Percentiles rank a stretch among this genome's conserved stretches.
These are phyloP conservation scores for Elmis aenea DNA, from an alignment of 2,888 invertebrate genomes.

Conservation along the genomic window DNA sequence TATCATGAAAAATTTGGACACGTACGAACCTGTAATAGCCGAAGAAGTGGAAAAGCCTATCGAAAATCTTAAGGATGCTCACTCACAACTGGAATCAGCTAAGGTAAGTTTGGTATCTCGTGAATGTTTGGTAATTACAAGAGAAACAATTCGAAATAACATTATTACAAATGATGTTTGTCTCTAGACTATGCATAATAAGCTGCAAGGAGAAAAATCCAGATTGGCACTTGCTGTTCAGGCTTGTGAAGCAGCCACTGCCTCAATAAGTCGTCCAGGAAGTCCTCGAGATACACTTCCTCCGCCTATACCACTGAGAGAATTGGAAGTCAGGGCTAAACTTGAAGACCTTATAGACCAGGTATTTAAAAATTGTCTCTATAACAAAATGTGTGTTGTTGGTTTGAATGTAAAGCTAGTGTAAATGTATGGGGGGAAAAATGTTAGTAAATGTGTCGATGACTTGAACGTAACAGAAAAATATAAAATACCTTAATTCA, in stretches of 20 bases:
- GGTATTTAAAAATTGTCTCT: too few relatives aligned
- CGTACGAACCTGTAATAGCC: constrained; percentile 70
- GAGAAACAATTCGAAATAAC: background rate
- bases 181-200: constrained; percentile 65
- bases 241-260: constrained; percentile 89
- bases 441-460: too few relatives aligned
- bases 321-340: constrained; percentile 76
- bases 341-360: constrained; percentile 91
- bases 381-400: too few relatives aligned
- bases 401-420: too few relatives aligned
- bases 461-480: too few relatives aligned
- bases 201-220: constrained; percentile 83
- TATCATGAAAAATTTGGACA: constrained; percentile 75
- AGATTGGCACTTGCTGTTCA: constrained; percentile 82
- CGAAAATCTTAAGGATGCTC: constrained; percentile 68
- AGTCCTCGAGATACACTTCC: constrained; percentile 84
- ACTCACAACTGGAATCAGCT: constrained; percentile 67
- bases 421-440: too few relatives aligned
- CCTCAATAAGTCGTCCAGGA: constrained; percentile 84
- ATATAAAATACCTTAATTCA: too few relatives aligned
- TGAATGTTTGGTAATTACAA: background rate
- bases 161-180: constrained; percentile 4
- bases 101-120: constrained; percentile 53
- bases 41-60: constrained; percentile 71
- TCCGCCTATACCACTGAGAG: constrained; percentile 78